These are phyloP conservation scores for Phasia obesa DNA, from an alignment of 2,888 invertebrate genomes.

Conservation along the genomic window DNA sequence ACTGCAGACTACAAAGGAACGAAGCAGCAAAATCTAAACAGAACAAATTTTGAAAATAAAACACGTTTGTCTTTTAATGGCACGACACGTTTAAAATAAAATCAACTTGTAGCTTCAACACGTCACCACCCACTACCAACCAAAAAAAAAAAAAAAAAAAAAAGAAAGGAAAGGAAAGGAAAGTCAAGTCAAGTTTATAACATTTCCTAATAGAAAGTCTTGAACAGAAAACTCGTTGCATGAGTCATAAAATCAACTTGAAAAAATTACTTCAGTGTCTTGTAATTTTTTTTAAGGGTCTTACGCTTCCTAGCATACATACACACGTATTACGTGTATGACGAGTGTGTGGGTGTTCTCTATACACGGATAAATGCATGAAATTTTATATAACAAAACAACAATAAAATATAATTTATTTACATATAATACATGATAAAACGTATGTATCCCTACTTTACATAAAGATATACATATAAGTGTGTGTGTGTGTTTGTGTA, in stretches of 20 bases:
- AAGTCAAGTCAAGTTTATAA: background rate
- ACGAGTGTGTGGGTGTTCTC: constrained; percentile 14
- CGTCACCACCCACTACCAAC: background rate
- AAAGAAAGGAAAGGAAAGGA: too few species aligned
- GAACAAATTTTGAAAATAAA: background rate
- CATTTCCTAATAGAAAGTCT: background rate
- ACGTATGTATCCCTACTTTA: background rate
- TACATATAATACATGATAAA: background rate
- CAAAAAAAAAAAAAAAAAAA: too few species aligned
- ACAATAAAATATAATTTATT: constrained; percentile 1
- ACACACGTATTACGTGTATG: background rate
- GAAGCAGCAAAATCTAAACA: background rate
- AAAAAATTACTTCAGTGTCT: constrained; percentile 38
- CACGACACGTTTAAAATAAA: constrained; percentile 14
- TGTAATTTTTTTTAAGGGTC: constrained; percentile 13
- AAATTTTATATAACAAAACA: too few species aligned
- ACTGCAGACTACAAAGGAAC: too few species aligned
- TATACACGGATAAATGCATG: background rate
- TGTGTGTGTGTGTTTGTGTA: background rate
- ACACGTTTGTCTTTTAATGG: background rate
- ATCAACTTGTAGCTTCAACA: constrained; percentile 46
- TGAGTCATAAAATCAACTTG: constrained; percentile 32
- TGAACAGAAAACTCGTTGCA: constrained; percentile 10
- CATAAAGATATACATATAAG: background rate
- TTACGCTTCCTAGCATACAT: constrained; percentile 25